Conservation (phyloP, 2,797 vertebrate species). For the Buceros bicornis region DNA sequence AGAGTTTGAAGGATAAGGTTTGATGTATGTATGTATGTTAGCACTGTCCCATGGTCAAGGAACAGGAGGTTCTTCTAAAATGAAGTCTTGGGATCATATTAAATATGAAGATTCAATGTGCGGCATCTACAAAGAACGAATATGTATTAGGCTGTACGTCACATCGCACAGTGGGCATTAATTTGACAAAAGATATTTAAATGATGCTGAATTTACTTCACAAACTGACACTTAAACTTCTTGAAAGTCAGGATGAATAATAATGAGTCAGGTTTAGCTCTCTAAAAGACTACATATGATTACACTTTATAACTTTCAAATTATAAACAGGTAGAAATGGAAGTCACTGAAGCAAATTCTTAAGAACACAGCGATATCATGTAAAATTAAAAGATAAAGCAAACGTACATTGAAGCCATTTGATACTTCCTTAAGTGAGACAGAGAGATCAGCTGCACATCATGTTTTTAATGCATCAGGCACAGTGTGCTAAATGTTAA, state of each 20-base stretch:
- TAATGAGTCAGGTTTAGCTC: not conserved
- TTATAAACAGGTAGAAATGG: not conserved
- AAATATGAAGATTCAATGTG: not conserved
- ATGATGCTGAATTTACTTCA: not conserved
- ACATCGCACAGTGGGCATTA: not conserved
- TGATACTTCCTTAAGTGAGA: not conserved
- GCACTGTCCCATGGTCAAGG: not conserved
- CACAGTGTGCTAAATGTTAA: constrained; percentile 32
- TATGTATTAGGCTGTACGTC: not conserved
- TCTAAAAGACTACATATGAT: not conserved
- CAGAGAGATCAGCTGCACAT: not conserved
- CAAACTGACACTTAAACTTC: not conserved
- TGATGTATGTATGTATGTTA: not conserved
- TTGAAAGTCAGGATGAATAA: not conserved
- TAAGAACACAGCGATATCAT: not conserved
- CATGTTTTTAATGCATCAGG: constrained; percentile 42
- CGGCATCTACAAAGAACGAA: not conserved
- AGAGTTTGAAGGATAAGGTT: not conserved
- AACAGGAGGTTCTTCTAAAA: not conserved
- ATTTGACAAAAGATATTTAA: not conserved
- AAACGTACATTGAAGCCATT: not conserved
- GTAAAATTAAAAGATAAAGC: constrained; percentile 13
- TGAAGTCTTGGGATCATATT: not conserved
- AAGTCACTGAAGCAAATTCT: constrained; percentile 1
- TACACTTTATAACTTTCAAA: not conserved